A percentile compares a stretch with the other conserved stretches of the same genome.
These are phyloP conservation scores for Ageneiosus marmoratus DNA, from an alignment of 2,113 vertebrate species.

Conservation along the genomic window DNA sequence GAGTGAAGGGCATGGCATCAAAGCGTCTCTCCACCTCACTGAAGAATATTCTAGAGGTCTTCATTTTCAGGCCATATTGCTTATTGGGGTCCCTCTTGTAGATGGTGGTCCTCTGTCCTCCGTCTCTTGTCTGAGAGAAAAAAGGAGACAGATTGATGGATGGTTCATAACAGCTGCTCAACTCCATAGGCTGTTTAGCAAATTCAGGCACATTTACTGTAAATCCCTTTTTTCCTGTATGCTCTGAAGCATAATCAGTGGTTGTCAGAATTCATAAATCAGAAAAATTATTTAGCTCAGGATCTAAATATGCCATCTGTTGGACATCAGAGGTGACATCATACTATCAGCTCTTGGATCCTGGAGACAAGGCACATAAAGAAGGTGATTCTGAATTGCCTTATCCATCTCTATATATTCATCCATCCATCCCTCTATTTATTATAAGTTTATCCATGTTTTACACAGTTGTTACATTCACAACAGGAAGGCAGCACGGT, in stretches of 20 bases:
- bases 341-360: not conserved
- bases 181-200: not conserved
- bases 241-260: not conserved
- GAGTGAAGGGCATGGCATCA: constrained; percentile 96
- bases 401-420: no score
- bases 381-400: not conserved
- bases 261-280: not conserved
- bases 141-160: not conserved
- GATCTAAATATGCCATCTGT: not conserved
- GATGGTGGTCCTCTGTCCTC: constrained; percentile 94
- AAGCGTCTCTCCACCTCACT: constrained; percentile 96
- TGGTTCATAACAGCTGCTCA: not conserved
- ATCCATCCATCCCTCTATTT: no score
- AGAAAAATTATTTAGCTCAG: not conserved
- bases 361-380: not conserved
- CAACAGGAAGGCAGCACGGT: no score
- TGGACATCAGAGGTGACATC: not conserved
- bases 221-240: not conserved
- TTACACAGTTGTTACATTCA: no score
- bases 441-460: no score
- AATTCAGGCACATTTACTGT: not conserved
- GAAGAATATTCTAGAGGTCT: constrained; percentile 96
- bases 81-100: constrained; percentile 97
- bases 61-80: constrained; percentile 97
- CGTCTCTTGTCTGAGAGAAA: constrained; percentile 84